phyloP scores from a whole-genome alignment of 2,888 invertebrate species.

The Helobdella robusta region DNA sequence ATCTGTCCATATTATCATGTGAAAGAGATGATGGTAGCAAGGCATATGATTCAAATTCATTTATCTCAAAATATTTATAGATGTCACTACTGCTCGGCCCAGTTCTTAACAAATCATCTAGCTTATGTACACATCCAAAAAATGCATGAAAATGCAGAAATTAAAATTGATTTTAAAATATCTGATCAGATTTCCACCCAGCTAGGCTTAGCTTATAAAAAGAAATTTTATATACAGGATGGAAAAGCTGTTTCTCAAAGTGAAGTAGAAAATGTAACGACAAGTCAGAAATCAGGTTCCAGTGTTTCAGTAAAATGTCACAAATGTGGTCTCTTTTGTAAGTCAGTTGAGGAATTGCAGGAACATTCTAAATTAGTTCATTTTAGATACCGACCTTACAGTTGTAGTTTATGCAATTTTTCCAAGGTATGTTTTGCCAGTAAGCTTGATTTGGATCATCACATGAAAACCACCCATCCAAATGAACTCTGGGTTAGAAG shows the following conservation, averaged over 20 bases:
- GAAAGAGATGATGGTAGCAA: conserved; percentile 26
- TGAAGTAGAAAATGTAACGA: not conserved
- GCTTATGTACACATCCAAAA: conserved; percentile 21
- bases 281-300: not conserved
- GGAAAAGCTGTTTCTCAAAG: not conserved
- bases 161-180: conserved; percentile 22
- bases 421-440: not conserved
- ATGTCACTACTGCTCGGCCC: conserved; percentile 27
- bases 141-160: conserved; percentile 14
- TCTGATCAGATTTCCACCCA: conserved; percentile 25
- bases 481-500: not conserved
- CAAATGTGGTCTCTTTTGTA: conserved; percentile 19
- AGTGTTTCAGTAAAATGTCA: conserved; percentile 14
- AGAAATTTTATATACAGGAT: not conserved
- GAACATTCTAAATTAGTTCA: not conserved
- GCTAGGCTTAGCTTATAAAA: conserved; percentile 11
- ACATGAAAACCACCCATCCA: conserved; percentile 15
- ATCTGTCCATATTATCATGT: conserved; percentile 28
- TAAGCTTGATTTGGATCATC: conserved; percentile 9
- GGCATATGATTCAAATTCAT: conserved; percentile 29
- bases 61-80: conserved; percentile 26
- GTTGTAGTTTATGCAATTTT: conserved; percentile 10
- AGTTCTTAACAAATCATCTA: conserved; percentile 26
- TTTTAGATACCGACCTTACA: conserved; percentile 5
- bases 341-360: not conserved